These are phyloP conservation scores for Buphagus erythrorhynchus DNA, from an alignment of 2,797 vertebrate genomes.

Conservation along the genomic window DNA sequence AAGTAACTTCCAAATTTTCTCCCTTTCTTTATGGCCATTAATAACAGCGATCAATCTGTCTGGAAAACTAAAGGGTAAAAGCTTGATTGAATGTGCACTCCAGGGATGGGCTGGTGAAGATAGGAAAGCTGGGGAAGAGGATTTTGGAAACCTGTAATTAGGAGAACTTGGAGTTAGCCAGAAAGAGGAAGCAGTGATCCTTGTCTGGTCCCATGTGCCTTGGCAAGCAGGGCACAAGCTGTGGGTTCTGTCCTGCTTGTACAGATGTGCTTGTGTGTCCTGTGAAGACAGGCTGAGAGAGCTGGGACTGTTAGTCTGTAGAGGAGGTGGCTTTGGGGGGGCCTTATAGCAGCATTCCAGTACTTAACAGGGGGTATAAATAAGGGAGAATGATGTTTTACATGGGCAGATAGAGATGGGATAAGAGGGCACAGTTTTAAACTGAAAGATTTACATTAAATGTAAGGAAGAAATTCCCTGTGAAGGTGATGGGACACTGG, in stretches of 20 bases:
- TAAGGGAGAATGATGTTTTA: background rate
- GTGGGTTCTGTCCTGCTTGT: background rate
- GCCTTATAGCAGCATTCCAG: background rate
- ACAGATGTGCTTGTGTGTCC: background rate
- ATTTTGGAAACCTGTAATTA: background rate
- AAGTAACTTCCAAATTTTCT: background rate
- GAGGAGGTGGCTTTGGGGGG: background rate
- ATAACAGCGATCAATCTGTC: fast-evolving
- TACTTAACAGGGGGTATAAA: too few species aligned
- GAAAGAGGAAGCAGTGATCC: background rate
- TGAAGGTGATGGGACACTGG: background rate
- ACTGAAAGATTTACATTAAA: background rate
- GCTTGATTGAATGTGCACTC: background rate
- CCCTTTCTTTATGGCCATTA: background rate
- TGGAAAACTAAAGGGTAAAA: background rate
- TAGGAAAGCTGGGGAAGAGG: background rate
- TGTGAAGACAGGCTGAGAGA: background rate
- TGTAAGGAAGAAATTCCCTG: background rate
- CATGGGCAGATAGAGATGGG: background rate
- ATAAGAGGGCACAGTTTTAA: background rate
- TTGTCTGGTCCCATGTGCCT: background rate
- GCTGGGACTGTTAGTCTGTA: background rate
- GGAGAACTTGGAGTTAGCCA: background rate
- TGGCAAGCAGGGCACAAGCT: background rate
- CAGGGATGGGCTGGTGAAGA: background rate